These are phyloP conservation scores for Biston betularia DNA, from an alignment of 2,888 invertebrate species.

Conservation along the genomic window DNA sequence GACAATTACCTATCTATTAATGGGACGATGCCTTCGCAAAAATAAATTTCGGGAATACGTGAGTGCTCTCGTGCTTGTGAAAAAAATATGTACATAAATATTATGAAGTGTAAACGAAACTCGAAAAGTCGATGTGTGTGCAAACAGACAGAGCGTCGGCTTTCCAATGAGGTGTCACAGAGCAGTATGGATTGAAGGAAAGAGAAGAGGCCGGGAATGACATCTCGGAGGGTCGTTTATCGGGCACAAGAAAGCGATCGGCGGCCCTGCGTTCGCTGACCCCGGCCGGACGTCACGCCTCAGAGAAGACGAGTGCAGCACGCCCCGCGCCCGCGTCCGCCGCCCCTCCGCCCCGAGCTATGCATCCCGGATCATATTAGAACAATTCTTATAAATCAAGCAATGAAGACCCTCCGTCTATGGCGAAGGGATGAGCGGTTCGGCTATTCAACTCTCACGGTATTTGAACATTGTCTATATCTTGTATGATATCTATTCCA, in stretches of 20 bases:
- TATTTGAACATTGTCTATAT: conserved; percentile 20
- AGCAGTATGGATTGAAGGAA: conserved; percentile 27
- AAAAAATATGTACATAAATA: conserved; percentile 12
- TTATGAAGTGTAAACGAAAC: background rate
- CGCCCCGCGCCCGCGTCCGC: conserved; percentile 53
- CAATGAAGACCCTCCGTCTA: conserved; percentile 50
- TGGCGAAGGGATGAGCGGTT: conserved; percentile 36
- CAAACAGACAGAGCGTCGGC: background rate
- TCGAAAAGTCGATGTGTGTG: background rate
- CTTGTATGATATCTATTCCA: conserved; percentile 18
- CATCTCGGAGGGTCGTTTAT: conserved; percentile 77
- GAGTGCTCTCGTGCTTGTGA: conserved; percentile 46
- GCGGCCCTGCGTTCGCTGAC: conserved; percentile 79
- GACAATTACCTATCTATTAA: conserved; percentile 55
- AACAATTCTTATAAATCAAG: conserved; percentile 57
- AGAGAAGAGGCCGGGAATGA: conserved; percentile 67
- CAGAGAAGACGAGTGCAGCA: conserved; percentile 78
- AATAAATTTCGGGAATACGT: conserved; percentile 35
- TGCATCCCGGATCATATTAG: conserved; percentile 46
- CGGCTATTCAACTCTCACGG: conserved; percentile 40
- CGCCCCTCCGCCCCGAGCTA: conserved; percentile 49
- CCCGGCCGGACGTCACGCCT: conserved; percentile 82
- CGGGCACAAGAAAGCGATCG: conserved; percentile 76
- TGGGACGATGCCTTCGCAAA: conserved; percentile 45
- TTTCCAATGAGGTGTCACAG: conserved; percentile 13